A percentile compares a stretch with the other conserved stretches of the same genome.
These are phyloP conservation scores for Hydropotes inermis DNA, from an alignment of 2,113 vertebrate genomes.

Conservation along the genomic window DNA sequence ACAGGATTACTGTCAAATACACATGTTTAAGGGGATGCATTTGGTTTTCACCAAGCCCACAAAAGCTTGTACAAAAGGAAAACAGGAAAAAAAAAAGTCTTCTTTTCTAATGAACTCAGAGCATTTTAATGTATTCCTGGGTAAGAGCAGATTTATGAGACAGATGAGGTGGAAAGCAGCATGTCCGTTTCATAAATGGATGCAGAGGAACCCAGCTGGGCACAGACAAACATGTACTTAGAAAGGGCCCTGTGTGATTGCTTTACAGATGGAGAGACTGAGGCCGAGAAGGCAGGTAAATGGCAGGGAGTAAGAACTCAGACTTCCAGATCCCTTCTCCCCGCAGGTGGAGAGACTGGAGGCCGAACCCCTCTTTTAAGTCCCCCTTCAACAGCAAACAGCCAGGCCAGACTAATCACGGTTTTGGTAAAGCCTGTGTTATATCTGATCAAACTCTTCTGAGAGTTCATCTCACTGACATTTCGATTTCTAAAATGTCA, in stretches of 20 bases:
- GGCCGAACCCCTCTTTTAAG: not conserved
- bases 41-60: not conserved
- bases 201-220: not conserved
- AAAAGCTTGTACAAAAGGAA: not conserved
- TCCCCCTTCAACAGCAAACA: constrained; percentile 50
- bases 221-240: not conserved
- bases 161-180: not conserved
- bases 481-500: constrained; percentile 64
- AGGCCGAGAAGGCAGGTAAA: not conserved
- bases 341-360: not conserved
- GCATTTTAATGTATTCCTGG: not conserved
- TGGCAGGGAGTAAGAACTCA: not conserved
- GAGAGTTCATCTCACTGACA: constrained; percentile 13
- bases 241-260: not conserved
- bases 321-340: not conserved
- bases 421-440: constrained; percentile 61
- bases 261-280: not conserved
- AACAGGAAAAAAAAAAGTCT: not conserved
- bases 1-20: not conserved
- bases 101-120: not conserved
- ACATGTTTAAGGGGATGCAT: not conserved
- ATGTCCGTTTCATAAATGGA: not conserved
- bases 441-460: constrained; percentile 11
- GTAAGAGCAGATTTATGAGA: not conserved
- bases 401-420: constrained; percentile 45